Percentiles rank a stretch among this genome's conserved stretches.
Conservation (phyloP, 2,888 invertebrate species). For the Spodoptera littoralis region DNA sequence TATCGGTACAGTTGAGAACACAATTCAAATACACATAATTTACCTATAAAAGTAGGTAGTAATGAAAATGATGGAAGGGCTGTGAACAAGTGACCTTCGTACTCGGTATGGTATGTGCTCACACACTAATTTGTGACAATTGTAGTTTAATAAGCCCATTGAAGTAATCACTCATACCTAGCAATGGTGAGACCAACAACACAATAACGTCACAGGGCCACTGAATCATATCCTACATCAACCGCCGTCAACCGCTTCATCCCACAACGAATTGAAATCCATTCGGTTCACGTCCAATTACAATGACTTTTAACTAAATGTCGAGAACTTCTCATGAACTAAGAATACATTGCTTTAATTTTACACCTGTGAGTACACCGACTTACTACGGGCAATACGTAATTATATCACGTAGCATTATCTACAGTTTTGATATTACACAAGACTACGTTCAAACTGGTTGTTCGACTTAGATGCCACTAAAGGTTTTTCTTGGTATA, state of each 20-base stretch:
- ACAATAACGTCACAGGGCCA: slow-evolving; percentile 14
- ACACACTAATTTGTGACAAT: slow-evolving; percentile 29
- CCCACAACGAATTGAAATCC: slow-evolving; percentile 45
- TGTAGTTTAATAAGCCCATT: slow-evolving; percentile 35
- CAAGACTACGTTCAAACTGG: slow-evolving; percentile 28
- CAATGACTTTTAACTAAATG: slow-evolving; percentile 52
- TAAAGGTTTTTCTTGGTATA: slow-evolving; percentile 51
- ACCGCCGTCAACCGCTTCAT: slow-evolving; percentile 34
- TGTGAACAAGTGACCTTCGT: slow-evolving; percentile 2
- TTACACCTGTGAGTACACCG: slow-evolving; percentile 51
- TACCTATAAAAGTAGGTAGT: background rate
- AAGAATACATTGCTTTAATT: slow-evolving; percentile 57
- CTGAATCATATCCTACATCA: slow-evolving; percentile 37
- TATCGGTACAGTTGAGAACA: slow-evolving; percentile 27
- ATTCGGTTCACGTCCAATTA: slow-evolving; percentile 42
- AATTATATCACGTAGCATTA: slow-evolving; percentile 33
- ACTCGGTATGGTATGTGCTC: slow-evolving; percentile 4
- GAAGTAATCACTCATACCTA: slow-evolving; percentile 54
- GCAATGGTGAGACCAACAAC: slow-evolving; percentile 24
- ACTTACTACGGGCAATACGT: slow-evolving; percentile 32
- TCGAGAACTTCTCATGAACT: slow-evolving; percentile 49
- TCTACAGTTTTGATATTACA: slow-evolving; percentile 34
- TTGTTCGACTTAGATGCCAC: slow-evolving; percentile 53
- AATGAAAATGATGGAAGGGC: background rate
- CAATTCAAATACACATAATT: background rate